phyloP scores from a whole-genome alignment of 2,113 vertebrate genomes.

The Mirza zaza region DNA sequence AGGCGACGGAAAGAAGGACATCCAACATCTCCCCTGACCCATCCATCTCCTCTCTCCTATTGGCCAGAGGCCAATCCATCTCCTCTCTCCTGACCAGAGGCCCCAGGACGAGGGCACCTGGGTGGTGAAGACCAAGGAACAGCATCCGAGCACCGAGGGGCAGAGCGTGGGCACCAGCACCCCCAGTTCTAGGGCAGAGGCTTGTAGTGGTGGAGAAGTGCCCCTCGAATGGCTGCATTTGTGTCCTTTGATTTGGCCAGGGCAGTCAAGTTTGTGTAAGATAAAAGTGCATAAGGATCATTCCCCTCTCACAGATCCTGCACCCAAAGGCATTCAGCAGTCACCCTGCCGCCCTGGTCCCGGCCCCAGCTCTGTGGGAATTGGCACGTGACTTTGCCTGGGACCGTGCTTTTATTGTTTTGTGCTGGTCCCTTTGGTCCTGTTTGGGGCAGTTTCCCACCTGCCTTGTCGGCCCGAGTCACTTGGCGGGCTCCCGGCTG shows the following conservation, averaged over 20 bases:
- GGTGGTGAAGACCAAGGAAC: not conserved
- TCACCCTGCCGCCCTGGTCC: not conserved
- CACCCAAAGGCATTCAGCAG: not conserved
- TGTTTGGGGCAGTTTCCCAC: not conserved
- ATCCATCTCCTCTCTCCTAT: not conserved
- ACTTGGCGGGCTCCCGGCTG: not conserved
- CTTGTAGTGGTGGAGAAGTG: rapidly evolving
- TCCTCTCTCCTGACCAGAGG: not conserved
- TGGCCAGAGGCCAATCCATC: not conserved
- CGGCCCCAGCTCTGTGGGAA: not conserved
- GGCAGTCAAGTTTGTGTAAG: not conserved
- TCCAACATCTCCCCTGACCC: not conserved
- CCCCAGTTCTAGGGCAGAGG: not conserved
- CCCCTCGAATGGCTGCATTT: not conserved
- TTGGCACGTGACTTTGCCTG: rapidly evolving
- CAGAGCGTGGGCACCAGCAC: not conserved
- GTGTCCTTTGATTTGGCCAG: not conserved
- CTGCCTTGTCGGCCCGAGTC: not conserved
- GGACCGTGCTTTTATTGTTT: not conserved
- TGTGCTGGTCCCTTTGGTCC: not conserved
- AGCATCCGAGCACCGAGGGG: not conserved
- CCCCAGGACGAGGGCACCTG: not conserved
- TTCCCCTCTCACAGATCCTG: not conserved
- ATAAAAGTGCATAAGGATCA: not conserved
- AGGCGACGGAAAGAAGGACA: not conserved